A percentile compares a stretch with the other conserved stretches of the same genome.
phyloP scores from a whole-genome alignment of 2,888 invertebrate genomes.

The Drosophila nigricruria region DNA sequence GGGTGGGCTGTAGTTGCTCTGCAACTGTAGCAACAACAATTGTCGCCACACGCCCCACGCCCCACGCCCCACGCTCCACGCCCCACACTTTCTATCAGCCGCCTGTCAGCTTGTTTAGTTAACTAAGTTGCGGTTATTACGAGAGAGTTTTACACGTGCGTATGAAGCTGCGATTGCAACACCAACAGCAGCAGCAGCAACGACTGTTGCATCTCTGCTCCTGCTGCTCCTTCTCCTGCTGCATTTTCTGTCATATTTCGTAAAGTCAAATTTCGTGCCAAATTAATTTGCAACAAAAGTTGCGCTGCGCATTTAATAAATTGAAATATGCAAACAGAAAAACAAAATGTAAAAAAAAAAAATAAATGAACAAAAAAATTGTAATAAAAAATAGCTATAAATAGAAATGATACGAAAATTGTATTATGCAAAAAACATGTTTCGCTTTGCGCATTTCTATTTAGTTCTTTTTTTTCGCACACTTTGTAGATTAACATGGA shows the following conservation, averaged over 20 bases:
- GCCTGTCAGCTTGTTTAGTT: slow-evolving; percentile 77
- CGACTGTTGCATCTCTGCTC: slow-evolving; percentile 27
- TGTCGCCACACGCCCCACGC: slow-evolving; percentile 3
- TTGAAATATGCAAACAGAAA: slow-evolving; percentile 61
- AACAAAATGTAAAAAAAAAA: slow-evolving; percentile 1
- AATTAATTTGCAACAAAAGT: slow-evolving; percentile 79
- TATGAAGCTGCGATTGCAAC: slow-evolving; percentile 21
- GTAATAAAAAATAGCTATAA: slow-evolving; percentile 1
- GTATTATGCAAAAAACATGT: slow-evolving; percentile 13
- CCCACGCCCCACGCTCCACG: slow-evolving; percentile 4
- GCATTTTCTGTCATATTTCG: slow-evolving; percentile 50
- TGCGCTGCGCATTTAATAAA: slow-evolving; percentile 68
- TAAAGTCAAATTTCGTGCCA: slow-evolving; percentile 67
- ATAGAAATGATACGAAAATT: slow-evolving; percentile 8
- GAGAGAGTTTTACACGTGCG: slow-evolving; percentile 58
- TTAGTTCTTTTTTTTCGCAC: not conserved
- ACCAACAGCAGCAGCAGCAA: slow-evolving; percentile 1
- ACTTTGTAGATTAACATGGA: slow-evolving; percentile 10
- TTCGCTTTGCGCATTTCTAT: slow-evolving; percentile 5
- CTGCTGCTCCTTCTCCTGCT: not conserved
- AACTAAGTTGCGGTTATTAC: slow-evolving; percentile 80
- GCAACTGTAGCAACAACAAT: slow-evolving; percentile 41
- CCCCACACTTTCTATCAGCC: slow-evolving; percentile 20
- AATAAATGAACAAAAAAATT: not conserved
- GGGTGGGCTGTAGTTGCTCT: not conserved